Evolutionary conservation across 2,888 invertebrate genomes (phyloP), one percentile per base, ranked within the genome.

Genomic region (Lordiphosa fenestrarum): DNA sequence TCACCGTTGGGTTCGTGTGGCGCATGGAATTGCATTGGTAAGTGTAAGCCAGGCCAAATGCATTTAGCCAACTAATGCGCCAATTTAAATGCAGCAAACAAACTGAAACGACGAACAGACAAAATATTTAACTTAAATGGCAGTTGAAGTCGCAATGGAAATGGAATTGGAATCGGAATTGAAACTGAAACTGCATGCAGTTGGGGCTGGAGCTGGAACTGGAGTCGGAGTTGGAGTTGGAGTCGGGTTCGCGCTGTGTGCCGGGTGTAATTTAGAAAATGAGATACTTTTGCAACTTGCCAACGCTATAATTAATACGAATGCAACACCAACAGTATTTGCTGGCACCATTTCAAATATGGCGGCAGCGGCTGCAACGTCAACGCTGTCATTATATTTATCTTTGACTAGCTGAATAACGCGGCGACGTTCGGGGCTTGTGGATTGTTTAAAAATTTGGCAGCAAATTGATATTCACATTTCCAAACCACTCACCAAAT

Each of bases 61-160:
- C 77, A 83, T 77, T 83, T 83, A 73, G 76, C 71, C 73, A 73
- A 66, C 84, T 80, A 83, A 83, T 76, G 71, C 68, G 77, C 73
- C 77, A 77, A 77, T 77, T 77, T 81, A 64, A 77, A 77, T 76
- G 77, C 81, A 68, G 33, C 44, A 50, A 42, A 23, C 33, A 49
- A 42, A 61, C 25, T 41, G 25, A 56, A 25, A 48, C 51, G 51
- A 51, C 69, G 52, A 71, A 65, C 75, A 67, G 69, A 75, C 77
- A 70, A 82, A 77, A 73, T 83, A 68, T 73, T 83, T 70, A 81
- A 66, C 52, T 57, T 77, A 84, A 77, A 81, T 81, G 84, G 62
- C 74, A 77, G 77, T 80, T 77, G 68, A 38, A 48, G 21, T 58
- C 47, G 47, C 57, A 66, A 66, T 64, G 66, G 66, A 52, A 65